A percentile compares a stretch with the other conserved stretches of the same genome.
Conservation (phyloP, 2,888 invertebrate species). For the Luperina testacea region DNA sequence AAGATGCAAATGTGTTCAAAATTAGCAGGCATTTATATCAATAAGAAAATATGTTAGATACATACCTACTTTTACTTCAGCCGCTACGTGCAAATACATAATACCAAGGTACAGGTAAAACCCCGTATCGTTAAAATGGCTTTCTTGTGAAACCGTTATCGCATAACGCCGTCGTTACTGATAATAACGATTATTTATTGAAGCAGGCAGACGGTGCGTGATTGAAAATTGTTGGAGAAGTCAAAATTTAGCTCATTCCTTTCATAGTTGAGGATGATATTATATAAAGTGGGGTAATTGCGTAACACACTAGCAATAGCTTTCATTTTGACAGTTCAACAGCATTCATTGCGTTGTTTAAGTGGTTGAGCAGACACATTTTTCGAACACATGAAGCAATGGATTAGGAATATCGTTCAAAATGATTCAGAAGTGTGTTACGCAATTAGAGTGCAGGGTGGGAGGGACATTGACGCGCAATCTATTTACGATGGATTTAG, state of each 20-base stretch:
- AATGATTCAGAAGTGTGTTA: too few species aligned
- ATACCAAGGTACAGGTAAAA: slow-evolving; percentile 30
- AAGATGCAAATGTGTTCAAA: background rate
- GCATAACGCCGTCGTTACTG: slow-evolving; percentile 56
- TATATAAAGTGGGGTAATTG: too few species aligned
- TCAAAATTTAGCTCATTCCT: background rate
- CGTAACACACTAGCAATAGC: too few species aligned
- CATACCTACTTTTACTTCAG: slow-evolving; percentile 29
- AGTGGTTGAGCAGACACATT: too few species aligned
- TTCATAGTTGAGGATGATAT: background rate
- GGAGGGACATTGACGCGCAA: background rate
- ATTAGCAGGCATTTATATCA: background rate
- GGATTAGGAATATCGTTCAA: too few species aligned
- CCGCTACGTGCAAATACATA: slow-evolving; percentile 20
- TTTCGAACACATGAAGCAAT: too few species aligned
- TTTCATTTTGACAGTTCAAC: too few species aligned
- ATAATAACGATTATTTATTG: slow-evolving; percentile 35
- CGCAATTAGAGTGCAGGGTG: too few species aligned
- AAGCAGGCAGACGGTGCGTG: slow-evolving; percentile 1
- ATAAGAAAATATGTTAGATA: slow-evolving; percentile 1
- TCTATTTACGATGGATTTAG: background rate
- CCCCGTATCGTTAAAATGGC: slow-evolving; percentile 30
- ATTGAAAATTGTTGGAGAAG: background rate
- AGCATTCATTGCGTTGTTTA: too few species aligned
- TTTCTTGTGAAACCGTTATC: slow-evolving; percentile 33